These are phyloP conservation scores for Marasmarcha lunaedactyla DNA, from an alignment of 2,888 invertebrate genomes.

Conservation along the genomic window DNA sequence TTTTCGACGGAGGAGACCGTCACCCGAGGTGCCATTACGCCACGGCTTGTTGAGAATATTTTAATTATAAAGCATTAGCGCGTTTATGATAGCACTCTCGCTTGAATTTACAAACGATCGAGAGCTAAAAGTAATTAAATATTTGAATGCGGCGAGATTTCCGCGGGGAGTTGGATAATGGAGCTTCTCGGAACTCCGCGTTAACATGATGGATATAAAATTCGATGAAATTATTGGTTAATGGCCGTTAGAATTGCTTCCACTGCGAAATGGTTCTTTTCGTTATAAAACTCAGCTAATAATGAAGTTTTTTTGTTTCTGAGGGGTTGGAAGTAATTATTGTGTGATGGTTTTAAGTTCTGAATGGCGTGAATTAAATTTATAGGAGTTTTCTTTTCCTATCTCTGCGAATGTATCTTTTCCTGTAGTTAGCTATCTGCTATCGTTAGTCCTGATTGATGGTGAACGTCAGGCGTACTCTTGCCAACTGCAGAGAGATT, in stretches of 20 bases:
- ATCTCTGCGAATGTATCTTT: not conserved
- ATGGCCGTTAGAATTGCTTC: constrained; percentile 54
- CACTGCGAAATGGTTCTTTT: constrained; percentile 33
- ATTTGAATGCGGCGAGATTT: constrained; percentile 69
- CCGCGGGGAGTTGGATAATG: constrained; percentile 60
- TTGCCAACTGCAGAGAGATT: constrained; percentile 22
- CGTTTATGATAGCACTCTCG: constrained; percentile 69
- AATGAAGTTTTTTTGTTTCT: not conserved
- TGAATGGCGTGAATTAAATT: not conserved
- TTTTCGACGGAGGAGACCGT: constrained; percentile 59
- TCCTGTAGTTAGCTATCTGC: not conserved
- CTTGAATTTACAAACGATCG: constrained; percentile 66
- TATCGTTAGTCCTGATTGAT: constrained; percentile 34
- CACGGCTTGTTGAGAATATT: constrained; percentile 72
- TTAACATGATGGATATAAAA: constrained; percentile 65
- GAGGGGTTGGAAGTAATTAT: not conserved
- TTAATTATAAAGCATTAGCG: constrained; percentile 72
- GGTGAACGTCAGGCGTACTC: constrained; percentile 24
- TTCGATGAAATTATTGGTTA: constrained; percentile 65
- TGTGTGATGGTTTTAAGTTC: not conserved
- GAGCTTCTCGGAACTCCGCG: constrained; percentile 32
- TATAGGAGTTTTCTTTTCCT: not conserved
- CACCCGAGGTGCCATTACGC: constrained; percentile 70
- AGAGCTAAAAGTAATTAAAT: constrained; percentile 66
- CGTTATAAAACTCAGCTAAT: constrained; percentile 18